phyloP scores from a whole-genome alignment of 2,113 vertebrate species.

The Oenanthe melanoleuca region DNA sequence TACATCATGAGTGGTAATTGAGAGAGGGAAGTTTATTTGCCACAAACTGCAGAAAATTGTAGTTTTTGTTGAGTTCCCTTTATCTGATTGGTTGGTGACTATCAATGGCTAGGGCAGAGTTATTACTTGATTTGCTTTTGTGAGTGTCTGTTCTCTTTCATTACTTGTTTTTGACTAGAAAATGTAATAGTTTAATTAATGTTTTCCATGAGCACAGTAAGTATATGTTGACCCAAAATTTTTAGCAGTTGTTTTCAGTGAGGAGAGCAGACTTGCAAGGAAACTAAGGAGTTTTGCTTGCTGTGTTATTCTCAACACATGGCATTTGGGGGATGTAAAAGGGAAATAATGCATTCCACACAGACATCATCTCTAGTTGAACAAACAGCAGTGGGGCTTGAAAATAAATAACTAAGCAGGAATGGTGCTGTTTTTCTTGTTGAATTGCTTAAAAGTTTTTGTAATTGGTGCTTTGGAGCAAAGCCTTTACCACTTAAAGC shows the following conservation, averaged over 20 bases:
- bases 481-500: neutral
- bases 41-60: slow-evolving; percentile 40
- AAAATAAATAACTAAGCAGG: neutral
- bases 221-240: neutral
- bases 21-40: neutral
- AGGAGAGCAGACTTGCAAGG: too few species aligned
- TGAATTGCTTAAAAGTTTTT: neutral
- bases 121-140: slow-evolving; percentile 45
- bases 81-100: slow-evolving; percentile 5
- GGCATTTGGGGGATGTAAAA: neutral
- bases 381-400: neutral
- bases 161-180: slow-evolving; percentile 31
- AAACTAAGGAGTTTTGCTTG: neutral
- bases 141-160: slow-evolving; percentile 26
- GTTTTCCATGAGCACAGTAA: neutral
- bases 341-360: neutral
- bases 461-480: neutral
- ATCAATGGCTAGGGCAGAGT: neutral
- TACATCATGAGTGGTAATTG: slow-evolving; percentile 1
- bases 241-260: too few species aligned
- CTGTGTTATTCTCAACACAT: neutral
- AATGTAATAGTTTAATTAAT: slow-evolving; percentile 22
- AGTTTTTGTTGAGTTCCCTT: slow-evolving; percentile 22
- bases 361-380: neutral
- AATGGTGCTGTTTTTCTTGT: neutral